Conservation (phyloP, 2,113 vertebrate species). For the Acanthisitta chloris region DNA sequence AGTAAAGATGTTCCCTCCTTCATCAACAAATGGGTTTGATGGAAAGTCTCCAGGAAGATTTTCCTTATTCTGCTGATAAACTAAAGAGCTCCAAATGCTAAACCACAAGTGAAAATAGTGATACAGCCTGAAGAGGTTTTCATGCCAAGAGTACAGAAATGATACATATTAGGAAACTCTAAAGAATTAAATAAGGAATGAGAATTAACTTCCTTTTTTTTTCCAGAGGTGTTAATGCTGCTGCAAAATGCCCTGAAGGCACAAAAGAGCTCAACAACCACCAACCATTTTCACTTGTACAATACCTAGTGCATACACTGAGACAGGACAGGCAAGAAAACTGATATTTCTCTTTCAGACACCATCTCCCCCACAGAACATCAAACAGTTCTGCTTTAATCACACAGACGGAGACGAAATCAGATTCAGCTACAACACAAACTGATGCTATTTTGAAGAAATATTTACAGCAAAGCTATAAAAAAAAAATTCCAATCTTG, state of each 20-base stretch:
- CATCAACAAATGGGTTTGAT: slow-evolving; percentile 56
- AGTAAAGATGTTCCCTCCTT: slow-evolving; percentile 1
- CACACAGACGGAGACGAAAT: background rate
- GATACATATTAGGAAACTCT: background rate
- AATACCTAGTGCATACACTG: background rate
- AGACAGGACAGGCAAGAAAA: background rate
- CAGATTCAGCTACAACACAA: background rate
- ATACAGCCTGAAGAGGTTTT: background rate
- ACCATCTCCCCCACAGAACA: background rate
- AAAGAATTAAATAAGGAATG: background rate
- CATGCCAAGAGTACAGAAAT: background rate
- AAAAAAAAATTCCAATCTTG: background rate
- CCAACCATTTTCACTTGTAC: background rate
- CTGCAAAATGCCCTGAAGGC: background rate
- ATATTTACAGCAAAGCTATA: background rate
- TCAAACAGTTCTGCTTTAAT: background rate
- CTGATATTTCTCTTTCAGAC: background rate
- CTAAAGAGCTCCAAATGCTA: background rate
- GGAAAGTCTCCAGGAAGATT: slow-evolving; percentile 50
- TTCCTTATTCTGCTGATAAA: background rate
- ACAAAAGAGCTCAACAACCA: background rate
- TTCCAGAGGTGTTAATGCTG: background rate
- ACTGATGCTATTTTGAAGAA: background rate
- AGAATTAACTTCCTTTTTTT: background rate
- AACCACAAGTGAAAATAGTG: background rate